Conservation (phyloP, 2,888 invertebrate species). For the Drosophila dives region DNA sequence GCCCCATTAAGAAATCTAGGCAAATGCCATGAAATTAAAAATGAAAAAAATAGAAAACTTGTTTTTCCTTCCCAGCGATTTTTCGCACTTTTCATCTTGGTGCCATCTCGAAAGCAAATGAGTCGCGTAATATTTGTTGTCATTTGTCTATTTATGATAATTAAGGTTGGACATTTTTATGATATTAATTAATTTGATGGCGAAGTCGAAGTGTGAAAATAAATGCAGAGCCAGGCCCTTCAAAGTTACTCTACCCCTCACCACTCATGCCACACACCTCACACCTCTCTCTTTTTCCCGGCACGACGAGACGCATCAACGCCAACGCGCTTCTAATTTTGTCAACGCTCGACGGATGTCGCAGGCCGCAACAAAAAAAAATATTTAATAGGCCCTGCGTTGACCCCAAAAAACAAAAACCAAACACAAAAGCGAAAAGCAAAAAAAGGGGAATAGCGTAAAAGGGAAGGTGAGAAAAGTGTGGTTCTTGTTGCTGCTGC, state of each 20-base stretch:
- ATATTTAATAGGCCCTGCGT: slow-evolving; percentile 71
- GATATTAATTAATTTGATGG: slow-evolving; percentile 79
- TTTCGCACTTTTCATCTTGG: slow-evolving; percentile 39
- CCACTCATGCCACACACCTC: neutral
- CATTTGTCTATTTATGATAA: slow-evolving; percentile 76
- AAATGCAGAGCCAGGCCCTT: slow-evolving; percentile 27
- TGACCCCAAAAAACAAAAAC: slow-evolving; percentile 63
- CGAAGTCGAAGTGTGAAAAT: slow-evolving; percentile 48
- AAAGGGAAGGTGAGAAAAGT: slow-evolving; percentile 66
- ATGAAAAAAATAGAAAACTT: slow-evolving; percentile 7
- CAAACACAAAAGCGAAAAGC: slow-evolving; percentile 27
- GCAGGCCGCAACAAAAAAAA: slow-evolving; percentile 66
- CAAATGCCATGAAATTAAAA: slow-evolving; percentile 30
- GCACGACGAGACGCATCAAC: slow-evolving; percentile 17
- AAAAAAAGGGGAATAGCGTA: slow-evolving; percentile 22
- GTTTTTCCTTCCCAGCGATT: slow-evolving; percentile 5
- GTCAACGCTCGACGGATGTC: slow-evolving; percentile 70
- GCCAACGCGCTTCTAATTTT: slow-evolving; percentile 73
- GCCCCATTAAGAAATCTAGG: slow-evolving; percentile 5
- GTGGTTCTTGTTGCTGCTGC: slow-evolving; percentile 30
- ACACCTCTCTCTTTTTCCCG: neutral
- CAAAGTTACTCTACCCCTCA: slow-evolving; percentile 24
- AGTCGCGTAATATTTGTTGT: slow-evolving; percentile 74
- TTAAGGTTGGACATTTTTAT: slow-evolving; percentile 79
- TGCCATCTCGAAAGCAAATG: slow-evolving; percentile 51